These are phyloP conservation scores for Rhinolophus ferrumequinum DNA, from an alignment of 2,113 vertebrate species.

Conservation along the genomic window DNA sequence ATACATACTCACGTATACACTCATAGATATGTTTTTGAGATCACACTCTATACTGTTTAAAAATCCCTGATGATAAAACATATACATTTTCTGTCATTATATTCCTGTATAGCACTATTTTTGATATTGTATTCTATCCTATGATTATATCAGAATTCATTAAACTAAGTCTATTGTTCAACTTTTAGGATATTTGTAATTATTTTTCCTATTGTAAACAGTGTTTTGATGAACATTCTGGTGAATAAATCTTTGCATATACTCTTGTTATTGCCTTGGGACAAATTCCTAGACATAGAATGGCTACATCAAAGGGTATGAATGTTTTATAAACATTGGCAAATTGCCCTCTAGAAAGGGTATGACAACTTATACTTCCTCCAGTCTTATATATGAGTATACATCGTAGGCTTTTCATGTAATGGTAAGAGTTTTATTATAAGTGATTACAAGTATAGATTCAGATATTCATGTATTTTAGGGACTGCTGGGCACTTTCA, in stretches of 20 bases:
- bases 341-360: not conserved
- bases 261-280: not conserved
- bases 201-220: slow-evolving; percentile 17
- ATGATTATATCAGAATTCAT: not conserved
- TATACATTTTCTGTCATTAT: not conserved
- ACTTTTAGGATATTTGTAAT: not conserved
- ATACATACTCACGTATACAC: not conserved
- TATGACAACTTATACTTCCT: slow-evolving; percentile 34
- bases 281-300: slow-evolving; percentile 32
- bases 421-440: not conserved
- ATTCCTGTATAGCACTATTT: not conserved
- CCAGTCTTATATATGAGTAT: not conserved
- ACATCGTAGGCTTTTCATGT: slow-evolving; percentile 29
- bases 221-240: slow-evolving; percentile 30
- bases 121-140: not conserved
- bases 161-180: slow-evolving; percentile 13
- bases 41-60: not conserved
- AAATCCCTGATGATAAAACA: not conserved
- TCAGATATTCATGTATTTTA: slow-evolving; percentile 21
- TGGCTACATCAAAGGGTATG: slow-evolving; percentile 13
- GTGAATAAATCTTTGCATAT: slow-evolving; percentile 6
- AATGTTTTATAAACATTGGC: slow-evolving; percentile 41
- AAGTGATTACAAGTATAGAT: slow-evolving; percentile 25
- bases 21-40: not conserved
- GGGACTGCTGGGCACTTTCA: not conserved